Conservation (phyloP, 1,140 invertebrate species). For the Argopecten irradians region DNA sequence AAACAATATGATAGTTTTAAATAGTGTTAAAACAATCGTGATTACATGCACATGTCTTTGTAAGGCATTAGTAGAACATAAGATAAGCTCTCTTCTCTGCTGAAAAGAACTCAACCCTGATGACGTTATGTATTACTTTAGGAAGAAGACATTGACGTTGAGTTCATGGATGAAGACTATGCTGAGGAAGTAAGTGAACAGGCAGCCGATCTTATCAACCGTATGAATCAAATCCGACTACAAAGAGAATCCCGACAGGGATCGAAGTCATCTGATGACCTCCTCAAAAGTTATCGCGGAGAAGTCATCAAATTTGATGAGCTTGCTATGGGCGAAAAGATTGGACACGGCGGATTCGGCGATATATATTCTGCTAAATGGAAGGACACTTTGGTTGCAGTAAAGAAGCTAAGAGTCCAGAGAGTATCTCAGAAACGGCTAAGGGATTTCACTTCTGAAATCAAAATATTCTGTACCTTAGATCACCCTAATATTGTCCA, state of each 20-base stretch:
- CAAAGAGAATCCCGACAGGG: neutral
- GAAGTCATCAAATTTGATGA: constrained; percentile 50
- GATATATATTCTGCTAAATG: constrained; percentile 52
- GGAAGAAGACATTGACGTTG: constrained; percentile 14
- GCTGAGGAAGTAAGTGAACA: constrained; percentile 17
- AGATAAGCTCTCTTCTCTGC: neutral
- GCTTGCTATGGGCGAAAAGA: constrained; percentile 45
- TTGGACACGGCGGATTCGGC: constrained; percentile 54
- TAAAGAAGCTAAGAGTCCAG: constrained; percentile 51
- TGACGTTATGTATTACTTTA: constrained; percentile 19
- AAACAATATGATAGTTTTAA: neutral
- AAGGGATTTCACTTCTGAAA: constrained; percentile 50
- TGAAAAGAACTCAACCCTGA: neutral
- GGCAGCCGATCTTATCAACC: constrained; percentile 27
- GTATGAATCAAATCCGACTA: constrained; percentile 39
- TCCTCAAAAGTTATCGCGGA: constrained; percentile 41
- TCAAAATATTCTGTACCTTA: constrained; percentile 44
- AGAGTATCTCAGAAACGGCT: constrained; percentile 44
- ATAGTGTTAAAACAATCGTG: neutral
- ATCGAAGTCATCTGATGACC: constrained; percentile 34
- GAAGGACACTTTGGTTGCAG: constrained; percentile 53
- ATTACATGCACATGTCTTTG: neutral
- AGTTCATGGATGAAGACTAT: constrained; percentile 18
- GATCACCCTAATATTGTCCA: constrained; percentile 56
- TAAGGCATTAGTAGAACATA: neutral